phyloP scores from a whole-genome alignment of 2,888 invertebrate genomes.

The Chelonus formosanus region DNA sequence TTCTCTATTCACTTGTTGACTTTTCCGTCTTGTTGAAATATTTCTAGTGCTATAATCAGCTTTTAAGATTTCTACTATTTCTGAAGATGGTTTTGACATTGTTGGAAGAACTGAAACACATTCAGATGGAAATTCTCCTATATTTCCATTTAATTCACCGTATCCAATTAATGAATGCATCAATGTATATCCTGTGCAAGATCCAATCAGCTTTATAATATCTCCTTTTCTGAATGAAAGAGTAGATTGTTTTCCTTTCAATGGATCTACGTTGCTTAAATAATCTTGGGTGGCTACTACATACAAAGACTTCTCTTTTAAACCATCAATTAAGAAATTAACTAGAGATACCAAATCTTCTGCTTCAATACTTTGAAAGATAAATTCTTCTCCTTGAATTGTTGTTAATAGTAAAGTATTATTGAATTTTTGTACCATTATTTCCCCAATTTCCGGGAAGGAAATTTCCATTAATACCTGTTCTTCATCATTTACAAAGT shows the following conservation, averaged over 20 bases:
- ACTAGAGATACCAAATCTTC: slow-evolving; percentile 85
- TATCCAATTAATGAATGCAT: slow-evolving; percentile 78
- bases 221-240: slow-evolving; percentile 78
- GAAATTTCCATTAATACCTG: slow-evolving; percentile 87
- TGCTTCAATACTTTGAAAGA: slow-evolving; percentile 89
- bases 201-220: slow-evolving; percentile 80
- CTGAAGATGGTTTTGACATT: slow-evolving; percentile 75
- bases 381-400: slow-evolving; percentile 87
- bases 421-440: slow-evolving; percentile 70
- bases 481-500: slow-evolving; percentile 91
- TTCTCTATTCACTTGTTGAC: slow-evolving; percentile 64
- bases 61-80: slow-evolving; percentile 59
- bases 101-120: slow-evolving; percentile 88
- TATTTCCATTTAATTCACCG: slow-evolving; percentile 75
- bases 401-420: slow-evolving; percentile 80
- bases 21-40: slow-evolving; percentile 25
- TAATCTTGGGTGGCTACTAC: slow-evolving; percentile 79
- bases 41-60: slow-evolving; percentile 47
- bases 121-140: slow-evolving; percentile 88
- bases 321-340: slow-evolving; percentile 83
- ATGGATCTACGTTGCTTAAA: slow-evolving; percentile 66
- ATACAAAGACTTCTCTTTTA: slow-evolving; percentile 85
- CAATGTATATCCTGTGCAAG: slow-evolving; percentile 78
- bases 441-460: slow-evolving; percentile 85
- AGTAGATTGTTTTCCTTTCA: slow-evolving; percentile 69